These are phyloP conservation scores for Tachystola acroxantha DNA, from an alignment of 2,888 invertebrate genomes.

Conservation along the genomic window DNA sequence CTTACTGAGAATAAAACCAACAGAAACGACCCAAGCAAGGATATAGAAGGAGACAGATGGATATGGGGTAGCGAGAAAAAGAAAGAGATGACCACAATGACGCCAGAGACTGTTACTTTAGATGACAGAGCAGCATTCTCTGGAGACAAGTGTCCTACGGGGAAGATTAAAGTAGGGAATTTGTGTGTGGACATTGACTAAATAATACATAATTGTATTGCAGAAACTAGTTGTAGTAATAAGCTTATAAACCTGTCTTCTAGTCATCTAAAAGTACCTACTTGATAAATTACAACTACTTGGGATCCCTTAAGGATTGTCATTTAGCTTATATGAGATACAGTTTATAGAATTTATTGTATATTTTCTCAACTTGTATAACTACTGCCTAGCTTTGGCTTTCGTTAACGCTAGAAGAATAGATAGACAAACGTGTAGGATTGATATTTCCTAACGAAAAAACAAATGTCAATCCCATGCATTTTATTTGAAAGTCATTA, in stretches of 20 bases:
- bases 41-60: slow-evolving; percentile 9
- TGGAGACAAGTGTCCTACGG: slow-evolving; percentile 26
- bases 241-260: no score
- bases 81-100: slow-evolving; percentile 14
- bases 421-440: no score
- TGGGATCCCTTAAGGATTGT: neutral
- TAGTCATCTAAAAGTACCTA: neutral
- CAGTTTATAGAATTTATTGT: no score
- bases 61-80: slow-evolving; percentile 19
- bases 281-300: neutral
- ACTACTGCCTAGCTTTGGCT: no score
- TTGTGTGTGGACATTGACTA: slow-evolving; percentile 21
- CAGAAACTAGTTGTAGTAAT: no score
- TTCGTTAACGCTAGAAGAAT: no score
- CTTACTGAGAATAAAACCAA: neutral
- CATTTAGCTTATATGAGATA: no score
- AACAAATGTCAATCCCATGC: no score
- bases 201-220: neutral
- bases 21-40: neutral
- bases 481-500: no score
- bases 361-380: no score
- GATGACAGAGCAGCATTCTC: slow-evolving; percentile 29
- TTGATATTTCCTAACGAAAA: no score
- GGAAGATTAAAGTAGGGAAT: slow-evolving; percentile 18
- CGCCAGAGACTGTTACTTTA: slow-evolving; percentile 13